Evolutionary conservation across 1,140 invertebrate genomes (phyloP), one percentile per base, ranked within the genome.

Genomic region (Grapholita molesta): DNA sequence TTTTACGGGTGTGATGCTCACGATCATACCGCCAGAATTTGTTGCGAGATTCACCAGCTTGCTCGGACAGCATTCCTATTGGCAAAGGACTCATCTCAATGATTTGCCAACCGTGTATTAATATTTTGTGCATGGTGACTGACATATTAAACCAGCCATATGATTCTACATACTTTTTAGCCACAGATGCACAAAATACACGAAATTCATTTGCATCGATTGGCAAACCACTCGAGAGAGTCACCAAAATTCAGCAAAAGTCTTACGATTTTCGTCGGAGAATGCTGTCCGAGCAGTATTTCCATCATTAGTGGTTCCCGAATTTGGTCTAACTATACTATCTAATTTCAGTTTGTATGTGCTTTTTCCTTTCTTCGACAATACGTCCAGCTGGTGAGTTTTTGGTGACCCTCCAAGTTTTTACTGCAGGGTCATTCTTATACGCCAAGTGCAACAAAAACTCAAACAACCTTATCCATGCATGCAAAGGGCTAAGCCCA

Each of bases 1-100:
- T 30, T 42, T 68, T 79, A 67, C 77, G 38, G 8, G 74, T 38
- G 48, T 67, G 68, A 28, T 74, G 35, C 53, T 70, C 48, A n/a
- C 80, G 18, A 64, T 75, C 72, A 25, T 23, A 35, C 64, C 73
- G 73, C 48, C 80, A 74, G 65, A 76, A 48, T 72, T 82, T 87
- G 67, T 89, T 83, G 42, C 76, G 33, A 0, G 83, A 70, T 72
- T 90, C 84, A 21, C 74, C 72, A 66, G 86, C 81, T 24, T 89
- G 81, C 73, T 89, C 79, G 5, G 73, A 75, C 7, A 87, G 28
- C 70, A 79, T 73, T 7, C 84, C 88, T 12, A 89, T 77, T 2
- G 85, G 83, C 18, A 89, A 32, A 8, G 64, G n/a, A 5, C 12
- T 38, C 15, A 2, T 30, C 24, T 68, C 24, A 23, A 68, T 68